A percentile compares a stretch with the other conserved stretches of the same genome.
phyloP scores from a whole-genome alignment of 2,113 vertebrate genomes.

The Forbesichthys papilliferus region DNA sequence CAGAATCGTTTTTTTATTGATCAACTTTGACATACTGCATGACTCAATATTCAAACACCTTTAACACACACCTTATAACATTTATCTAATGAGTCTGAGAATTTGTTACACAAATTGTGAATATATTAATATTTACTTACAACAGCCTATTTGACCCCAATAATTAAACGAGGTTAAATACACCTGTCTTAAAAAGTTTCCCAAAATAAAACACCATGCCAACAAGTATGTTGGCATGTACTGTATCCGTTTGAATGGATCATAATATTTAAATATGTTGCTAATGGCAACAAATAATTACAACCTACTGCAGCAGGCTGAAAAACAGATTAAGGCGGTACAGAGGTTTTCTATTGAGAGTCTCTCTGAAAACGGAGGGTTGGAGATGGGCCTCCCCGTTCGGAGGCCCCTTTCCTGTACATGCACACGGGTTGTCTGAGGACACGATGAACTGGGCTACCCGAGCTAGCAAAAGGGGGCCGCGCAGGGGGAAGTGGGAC shows the following conservation, averaged over 20 bases:
- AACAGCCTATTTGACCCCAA: no score
- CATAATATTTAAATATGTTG: neutral
- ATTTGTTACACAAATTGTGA: no score
- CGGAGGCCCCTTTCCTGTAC: constrained; percentile 79
- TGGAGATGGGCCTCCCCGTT: constrained; percentile 72
- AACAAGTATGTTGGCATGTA: neutral
- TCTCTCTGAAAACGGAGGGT: constrained; percentile 49
- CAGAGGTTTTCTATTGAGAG: constrained; percentile 46
- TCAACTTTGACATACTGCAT: no score
- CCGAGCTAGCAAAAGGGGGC: constrained; percentile 75
- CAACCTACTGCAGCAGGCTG: constrained; percentile 3
- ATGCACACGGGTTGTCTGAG: constrained; percentile 79
- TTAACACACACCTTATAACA: no score
- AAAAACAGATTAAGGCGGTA: constrained; percentile 22
- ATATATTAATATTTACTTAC: no score
- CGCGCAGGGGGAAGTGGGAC: constrained; percentile 70
- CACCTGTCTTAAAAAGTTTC: no score
- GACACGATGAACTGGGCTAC: constrained; percentile 81
- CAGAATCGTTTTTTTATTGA: no score
- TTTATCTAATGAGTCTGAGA: no score
- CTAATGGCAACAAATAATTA: neutral
- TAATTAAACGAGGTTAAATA: no score
- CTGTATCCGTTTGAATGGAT: neutral
- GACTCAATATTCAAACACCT: no score
- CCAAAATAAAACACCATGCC: no score